Conservation (phyloP, 1,140 invertebrate genomes). For the Brachionus manjavacas region DNA sequence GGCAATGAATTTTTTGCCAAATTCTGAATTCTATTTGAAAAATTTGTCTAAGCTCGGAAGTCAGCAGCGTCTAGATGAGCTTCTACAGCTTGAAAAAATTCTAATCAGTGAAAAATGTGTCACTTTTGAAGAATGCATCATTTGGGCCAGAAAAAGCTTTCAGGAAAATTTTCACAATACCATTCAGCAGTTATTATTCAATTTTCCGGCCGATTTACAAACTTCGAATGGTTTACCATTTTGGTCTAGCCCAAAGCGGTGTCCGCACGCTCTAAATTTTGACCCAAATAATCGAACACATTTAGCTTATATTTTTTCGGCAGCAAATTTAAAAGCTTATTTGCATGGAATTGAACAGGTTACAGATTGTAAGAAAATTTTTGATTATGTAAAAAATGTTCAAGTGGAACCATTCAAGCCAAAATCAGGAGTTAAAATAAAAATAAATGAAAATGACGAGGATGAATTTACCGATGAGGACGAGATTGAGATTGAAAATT, state of each 20-base stretch:
- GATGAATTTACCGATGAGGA: not conserved
- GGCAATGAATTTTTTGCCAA: slow-evolving; percentile 77
- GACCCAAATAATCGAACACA: slow-evolving; percentile 63
- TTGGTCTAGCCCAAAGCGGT: slow-evolving; percentile 97
- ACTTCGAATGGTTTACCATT: slow-evolving; percentile 80
- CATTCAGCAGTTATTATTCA: slow-evolving; percentile 89
- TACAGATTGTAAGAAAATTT: slow-evolving; percentile 4
- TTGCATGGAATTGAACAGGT: slow-evolving; percentile 71
- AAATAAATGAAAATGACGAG: slow-evolving; percentile 71
- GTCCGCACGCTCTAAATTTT: slow-evolving; percentile 69
- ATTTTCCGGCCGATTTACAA: slow-evolving; percentile 88
- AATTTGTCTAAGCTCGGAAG: slow-evolving; percentile 79
- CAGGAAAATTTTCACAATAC: slow-evolving; percentile 88
- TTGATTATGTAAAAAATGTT: slow-evolving; percentile 59
- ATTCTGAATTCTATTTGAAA: slow-evolving; percentile 62
- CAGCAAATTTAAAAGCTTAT: slow-evolving; percentile 83
- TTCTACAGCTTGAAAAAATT: slow-evolving; percentile 80
- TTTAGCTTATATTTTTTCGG: slow-evolving; percentile 85
- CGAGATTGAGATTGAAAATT: not conserved
- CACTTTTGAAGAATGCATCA: slow-evolving; percentile 77
- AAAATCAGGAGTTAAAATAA: slow-evolving; percentile 87
- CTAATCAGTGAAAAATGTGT: slow-evolving; percentile 78
- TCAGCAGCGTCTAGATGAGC: slow-evolving; percentile 75
- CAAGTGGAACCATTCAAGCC: slow-evolving; percentile 81
- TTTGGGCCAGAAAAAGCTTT: slow-evolving; percentile 84